These are phyloP conservation scores for Erythrocebus patas DNA, from an alignment of 2,113 vertebrate genomes.

Conservation along the genomic window DNA sequence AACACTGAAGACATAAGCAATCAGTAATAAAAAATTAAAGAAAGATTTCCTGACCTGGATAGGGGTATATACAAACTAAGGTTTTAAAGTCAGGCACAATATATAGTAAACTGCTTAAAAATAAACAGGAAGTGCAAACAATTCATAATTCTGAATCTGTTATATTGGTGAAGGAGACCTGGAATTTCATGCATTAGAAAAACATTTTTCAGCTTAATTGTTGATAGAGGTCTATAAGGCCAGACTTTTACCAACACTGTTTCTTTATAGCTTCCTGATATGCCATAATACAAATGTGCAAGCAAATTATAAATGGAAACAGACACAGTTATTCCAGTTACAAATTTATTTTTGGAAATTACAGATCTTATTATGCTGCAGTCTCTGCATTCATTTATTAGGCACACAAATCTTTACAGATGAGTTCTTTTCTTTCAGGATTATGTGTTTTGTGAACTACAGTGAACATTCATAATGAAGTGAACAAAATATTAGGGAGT, in stretches of 20 bases:
- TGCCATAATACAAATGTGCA: neutral
- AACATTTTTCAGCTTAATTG: neutral
- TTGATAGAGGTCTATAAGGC: neutral
- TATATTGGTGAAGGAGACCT: neutral
- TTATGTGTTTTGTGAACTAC: neutral
- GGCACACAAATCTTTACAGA: neutral
- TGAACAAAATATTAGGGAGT: slow-evolving; percentile 9
- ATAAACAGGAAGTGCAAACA: neutral
- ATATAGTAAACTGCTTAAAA: neutral
- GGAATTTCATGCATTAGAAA: neutral
- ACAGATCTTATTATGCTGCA: neutral
- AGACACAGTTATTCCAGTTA: neutral
- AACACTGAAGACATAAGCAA: neutral
- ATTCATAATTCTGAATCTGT: neutral
- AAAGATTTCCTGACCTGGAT: neutral
- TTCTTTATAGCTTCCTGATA: slow-evolving; percentile 36
- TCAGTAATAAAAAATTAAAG: neutral
- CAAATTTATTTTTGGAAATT: slow-evolving; percentile 42
- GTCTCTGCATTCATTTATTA: neutral
- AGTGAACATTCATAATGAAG: neutral
- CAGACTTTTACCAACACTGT: neutral
- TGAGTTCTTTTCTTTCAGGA: neutral
- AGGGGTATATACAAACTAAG: neutral
- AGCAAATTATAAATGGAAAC: neutral
- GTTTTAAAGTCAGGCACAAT: neutral